Conservation (phyloP, 1,140 invertebrate genomes). For the Drosophila orosa region DNA sequence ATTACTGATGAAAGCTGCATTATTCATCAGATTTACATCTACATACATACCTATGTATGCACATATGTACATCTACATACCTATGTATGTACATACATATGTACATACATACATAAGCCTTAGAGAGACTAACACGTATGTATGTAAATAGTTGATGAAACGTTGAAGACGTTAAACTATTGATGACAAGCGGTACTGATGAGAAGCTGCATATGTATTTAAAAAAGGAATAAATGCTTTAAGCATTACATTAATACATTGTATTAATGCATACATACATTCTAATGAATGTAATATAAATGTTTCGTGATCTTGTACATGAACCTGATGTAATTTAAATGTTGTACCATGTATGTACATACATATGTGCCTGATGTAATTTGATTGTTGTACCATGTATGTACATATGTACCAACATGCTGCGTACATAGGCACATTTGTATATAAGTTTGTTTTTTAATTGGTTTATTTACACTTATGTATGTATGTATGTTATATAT, state of each 20-base stretch:
- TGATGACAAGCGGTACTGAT: not conserved
- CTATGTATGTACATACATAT: too few species aligned
- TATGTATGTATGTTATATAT: too few species aligned
- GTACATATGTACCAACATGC: too few species aligned
- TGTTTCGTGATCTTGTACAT: not conserved
- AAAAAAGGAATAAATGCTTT: not conserved
- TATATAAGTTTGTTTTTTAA: not conserved
- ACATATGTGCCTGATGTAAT: not conserved
- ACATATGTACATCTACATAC: too few species aligned
- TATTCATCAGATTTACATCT: not conserved
- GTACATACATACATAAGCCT: too few species aligned
- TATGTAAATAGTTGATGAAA: not conserved
- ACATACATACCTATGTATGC: too few species aligned
- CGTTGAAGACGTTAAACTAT: too few species aligned
- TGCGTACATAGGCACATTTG: not conserved
- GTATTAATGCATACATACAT: not conserved
- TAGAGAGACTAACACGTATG: too few species aligned
- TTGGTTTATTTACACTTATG: not conserved
- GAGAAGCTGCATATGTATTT: too few species aligned
- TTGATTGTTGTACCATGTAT: not conserved
- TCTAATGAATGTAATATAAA: not conserved
- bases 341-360: not conserved
- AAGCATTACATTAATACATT: not conserved
- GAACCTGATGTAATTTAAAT: not conserved
- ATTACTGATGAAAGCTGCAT: not conserved